Evolutionary conservation across 2,797 vertebrate species (phyloP).

Genomic region (Artibeus jamaicensis): DNA sequence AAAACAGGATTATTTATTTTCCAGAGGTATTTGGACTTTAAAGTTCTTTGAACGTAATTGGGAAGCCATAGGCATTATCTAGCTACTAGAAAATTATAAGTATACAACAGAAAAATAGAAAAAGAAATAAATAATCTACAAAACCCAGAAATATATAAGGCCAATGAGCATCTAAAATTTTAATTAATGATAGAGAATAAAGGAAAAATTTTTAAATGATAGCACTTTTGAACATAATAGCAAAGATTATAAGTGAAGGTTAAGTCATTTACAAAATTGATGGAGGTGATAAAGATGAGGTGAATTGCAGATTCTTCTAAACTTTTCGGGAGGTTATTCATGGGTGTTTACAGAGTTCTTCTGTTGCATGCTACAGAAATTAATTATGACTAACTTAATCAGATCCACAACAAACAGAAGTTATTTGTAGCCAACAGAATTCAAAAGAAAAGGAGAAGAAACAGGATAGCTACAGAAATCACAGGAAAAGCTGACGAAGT

Average conservation of each 20-base stretch:
- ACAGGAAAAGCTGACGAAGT: not conserved
- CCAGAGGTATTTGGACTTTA: not conserved
- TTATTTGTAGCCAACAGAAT: not conserved
- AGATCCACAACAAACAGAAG: not conserved
- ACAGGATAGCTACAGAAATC: not conserved
- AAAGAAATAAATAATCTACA: not conserved
- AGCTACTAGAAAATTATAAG: not conserved
- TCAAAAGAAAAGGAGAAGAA: not conserved
- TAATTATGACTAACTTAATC: not conserved
- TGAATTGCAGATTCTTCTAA: not conserved
- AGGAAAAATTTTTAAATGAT: not conserved
- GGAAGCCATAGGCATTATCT: not conserved
- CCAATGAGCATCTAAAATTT: not conserved
- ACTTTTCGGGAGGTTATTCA: not conserved
- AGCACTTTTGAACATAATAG: not conserved
- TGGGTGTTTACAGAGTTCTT: not conserved
- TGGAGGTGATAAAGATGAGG: not conserved
- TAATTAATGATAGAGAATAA: constrained; percentile 9
- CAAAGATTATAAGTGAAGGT: not conserved
- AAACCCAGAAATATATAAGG: not conserved
- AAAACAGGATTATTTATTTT: not conserved
- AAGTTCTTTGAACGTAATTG: not conserved
- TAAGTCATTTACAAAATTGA: not conserved
- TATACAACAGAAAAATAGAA: not conserved
- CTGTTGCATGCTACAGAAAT: not conserved